A percentile compares a stretch with the other conserved stretches of the same genome.
Conservation (phyloP, 2,797 vertebrate genomes). For the Pangasius mekongensis region DNA sequence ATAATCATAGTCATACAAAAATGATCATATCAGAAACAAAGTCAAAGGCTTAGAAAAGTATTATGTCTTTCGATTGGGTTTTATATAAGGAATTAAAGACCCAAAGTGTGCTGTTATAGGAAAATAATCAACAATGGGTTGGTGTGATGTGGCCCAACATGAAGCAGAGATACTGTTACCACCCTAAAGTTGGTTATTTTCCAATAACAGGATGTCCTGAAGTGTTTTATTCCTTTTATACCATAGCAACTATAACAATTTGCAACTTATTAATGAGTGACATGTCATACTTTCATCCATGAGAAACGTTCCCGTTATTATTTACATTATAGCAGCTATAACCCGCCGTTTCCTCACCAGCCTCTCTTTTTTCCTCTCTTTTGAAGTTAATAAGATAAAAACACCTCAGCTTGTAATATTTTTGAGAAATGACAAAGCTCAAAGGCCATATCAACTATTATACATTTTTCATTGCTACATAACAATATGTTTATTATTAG, state of each 20-base stretch:
- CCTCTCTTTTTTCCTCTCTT: neutral
- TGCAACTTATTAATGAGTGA: neutral
- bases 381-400: neutral
- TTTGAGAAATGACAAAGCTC: neutral
- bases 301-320: neutral
- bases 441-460: neutral
- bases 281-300: neutral
- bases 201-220: neutral
- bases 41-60: slow-evolving; percentile 20
- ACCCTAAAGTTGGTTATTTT: neutral
- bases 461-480: neutral
- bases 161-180: neutral
- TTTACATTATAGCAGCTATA: neutral
- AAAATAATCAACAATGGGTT: neutral
- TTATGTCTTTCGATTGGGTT: neutral
- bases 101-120: neutral
- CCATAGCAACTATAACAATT: no score
- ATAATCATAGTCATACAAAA: slow-evolving; percentile 23
- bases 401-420: neutral
- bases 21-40: slow-evolving; percentile 5
- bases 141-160: neutral
- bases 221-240: slow-evolving; percentile 1
- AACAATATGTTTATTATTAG: neutral
- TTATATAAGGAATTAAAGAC: slow-evolving; percentile 22
- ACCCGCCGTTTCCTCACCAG: neutral